A percentile compares a stretch with the other conserved stretches of the same genome.
Conservation (phyloP, 2,888 invertebrate genomes). For the Hartigia nigra region DNA sequence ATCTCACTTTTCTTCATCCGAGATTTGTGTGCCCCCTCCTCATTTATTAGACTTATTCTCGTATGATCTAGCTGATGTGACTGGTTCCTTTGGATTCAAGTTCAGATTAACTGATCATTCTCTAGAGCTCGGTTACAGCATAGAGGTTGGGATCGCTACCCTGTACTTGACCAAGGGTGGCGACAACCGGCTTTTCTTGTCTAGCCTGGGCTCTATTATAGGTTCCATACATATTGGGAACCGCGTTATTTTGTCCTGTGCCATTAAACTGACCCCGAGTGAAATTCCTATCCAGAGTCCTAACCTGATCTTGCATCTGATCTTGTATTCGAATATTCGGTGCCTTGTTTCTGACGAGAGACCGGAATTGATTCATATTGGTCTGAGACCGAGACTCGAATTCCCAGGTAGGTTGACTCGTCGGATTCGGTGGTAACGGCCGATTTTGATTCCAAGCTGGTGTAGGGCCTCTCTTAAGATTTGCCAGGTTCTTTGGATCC, state of each 20-base stretch:
- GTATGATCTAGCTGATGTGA: background rate
- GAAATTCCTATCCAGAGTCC: slow-evolving; percentile 62
- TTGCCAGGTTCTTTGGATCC: slow-evolving; percentile 62
- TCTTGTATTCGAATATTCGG: slow-evolving; percentile 55
- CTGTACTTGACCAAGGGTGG: slow-evolving; percentile 62
- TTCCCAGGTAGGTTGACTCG: slow-evolving; percentile 50
- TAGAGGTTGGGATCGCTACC: slow-evolving; percentile 71
- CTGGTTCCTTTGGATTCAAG: background rate
- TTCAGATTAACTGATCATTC: background rate
- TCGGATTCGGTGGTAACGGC: slow-evolving; percentile 54
- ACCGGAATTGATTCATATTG: slow-evolving; percentile 69
- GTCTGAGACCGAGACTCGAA: slow-evolving; percentile 61
- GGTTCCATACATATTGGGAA: slow-evolving; percentile 65
- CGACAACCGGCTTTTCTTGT: slow-evolving; percentile 57
- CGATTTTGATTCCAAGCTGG: slow-evolving; percentile 62
- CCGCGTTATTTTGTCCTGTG: slow-evolving; percentile 47
- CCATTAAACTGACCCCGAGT: slow-evolving; percentile 50
- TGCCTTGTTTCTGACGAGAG: slow-evolving; percentile 64
- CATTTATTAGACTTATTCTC: background rate
- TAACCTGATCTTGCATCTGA: slow-evolving; percentile 61
- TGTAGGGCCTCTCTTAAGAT: slow-evolving; percentile 59
- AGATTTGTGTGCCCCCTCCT: background rate
- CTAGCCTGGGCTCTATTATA: slow-evolving; percentile 59
- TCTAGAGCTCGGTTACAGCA: slow-evolving; percentile 79
- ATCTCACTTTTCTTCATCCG: background rate